Conservation (phyloP, 2,888 invertebrate species). For the Scelioninae gen. 2 region DNA sequence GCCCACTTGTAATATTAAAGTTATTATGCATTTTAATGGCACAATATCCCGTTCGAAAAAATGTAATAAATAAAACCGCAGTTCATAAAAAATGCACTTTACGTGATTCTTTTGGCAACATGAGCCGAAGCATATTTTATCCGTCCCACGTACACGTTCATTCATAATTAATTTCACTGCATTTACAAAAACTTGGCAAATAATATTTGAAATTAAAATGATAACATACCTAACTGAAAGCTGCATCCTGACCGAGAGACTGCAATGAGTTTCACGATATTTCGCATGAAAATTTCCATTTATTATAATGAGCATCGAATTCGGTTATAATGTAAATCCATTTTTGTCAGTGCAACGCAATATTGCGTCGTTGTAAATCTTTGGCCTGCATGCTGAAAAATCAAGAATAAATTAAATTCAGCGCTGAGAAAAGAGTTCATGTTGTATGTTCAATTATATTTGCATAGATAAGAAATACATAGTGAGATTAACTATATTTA, state of each 20-base stretch:
- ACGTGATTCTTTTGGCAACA: neutral
- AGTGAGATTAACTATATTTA: slow-evolving; percentile 62
- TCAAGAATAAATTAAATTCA: slow-evolving; percentile 59
- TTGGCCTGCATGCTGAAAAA: slow-evolving; percentile 56
- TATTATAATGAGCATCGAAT: slow-evolving; percentile 50
- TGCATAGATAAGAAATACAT: slow-evolving; percentile 63
- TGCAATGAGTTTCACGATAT: slow-evolving; percentile 34
- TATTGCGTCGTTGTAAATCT: slow-evolving; percentile 56
- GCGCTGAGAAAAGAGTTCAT: slow-evolving; percentile 61
- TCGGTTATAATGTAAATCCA: slow-evolving; percentile 57
- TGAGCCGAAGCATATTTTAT: slow-evolving; percentile 1
- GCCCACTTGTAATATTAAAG: too few relatives aligned
- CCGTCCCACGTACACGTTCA: neutral
- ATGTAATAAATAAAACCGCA: too few relatives aligned
- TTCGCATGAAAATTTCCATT: slow-evolving; percentile 46
- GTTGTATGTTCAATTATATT: slow-evolving; percentile 62
- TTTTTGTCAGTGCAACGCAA: slow-evolving; percentile 54
- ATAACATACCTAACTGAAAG: slow-evolving; percentile 15
- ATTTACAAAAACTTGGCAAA: slow-evolving; percentile 22
- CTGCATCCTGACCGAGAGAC: neutral
- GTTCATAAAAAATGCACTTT: slow-evolving; percentile 10
- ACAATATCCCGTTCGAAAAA: too few relatives aligned
- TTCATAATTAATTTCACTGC: slow-evolving; percentile 23
- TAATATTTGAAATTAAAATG: slow-evolving; percentile 40
- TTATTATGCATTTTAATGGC: too few relatives aligned